Evolutionary conservation across 2,797 vertebrate species (phyloP).

Genomic region (Fundulus diaphanus): DNA sequence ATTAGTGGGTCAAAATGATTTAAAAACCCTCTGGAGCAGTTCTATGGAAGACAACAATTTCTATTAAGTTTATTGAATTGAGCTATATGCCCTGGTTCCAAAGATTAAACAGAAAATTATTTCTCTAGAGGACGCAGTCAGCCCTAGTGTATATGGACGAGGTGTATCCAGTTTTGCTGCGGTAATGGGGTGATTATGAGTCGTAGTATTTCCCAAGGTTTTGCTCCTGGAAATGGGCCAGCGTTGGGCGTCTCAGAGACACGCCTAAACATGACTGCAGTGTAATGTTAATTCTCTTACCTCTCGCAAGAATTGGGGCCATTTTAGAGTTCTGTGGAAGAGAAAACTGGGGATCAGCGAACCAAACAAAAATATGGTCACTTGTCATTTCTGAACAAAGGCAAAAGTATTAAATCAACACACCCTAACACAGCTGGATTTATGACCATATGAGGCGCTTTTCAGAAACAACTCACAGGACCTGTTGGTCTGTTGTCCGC

Average conservation of each 20-base stretch:
- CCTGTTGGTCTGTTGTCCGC: neutral
- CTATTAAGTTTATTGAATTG: neutral
- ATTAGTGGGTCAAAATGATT: neutral
- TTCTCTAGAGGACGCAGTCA: neutral
- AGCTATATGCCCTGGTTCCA: neutral
- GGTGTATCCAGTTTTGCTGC: neutral
- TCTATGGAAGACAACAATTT: neutral
- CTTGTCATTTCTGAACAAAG: too few species aligned
- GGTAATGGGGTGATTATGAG: neutral
- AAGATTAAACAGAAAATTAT: neutral
- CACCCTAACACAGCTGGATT: too few species aligned
- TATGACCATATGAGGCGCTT: too few species aligned
- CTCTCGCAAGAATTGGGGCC: conserved; percentile 72
- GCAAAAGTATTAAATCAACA: neutral
- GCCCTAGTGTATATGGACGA: neutral
- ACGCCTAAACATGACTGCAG: neutral
- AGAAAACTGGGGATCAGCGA: neutral
- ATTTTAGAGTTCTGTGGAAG: conserved; percentile 66
- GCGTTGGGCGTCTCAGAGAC: neutral
- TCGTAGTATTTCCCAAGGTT: neutral
- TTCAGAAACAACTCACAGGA: too few species aligned
- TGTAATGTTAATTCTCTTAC: conserved; percentile 47
- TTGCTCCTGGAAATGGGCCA: neutral
- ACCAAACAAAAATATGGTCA: neutral
- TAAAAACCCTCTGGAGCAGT: neutral